Evolutionary conservation across 2,888 invertebrate genomes (phyloP).

Genomic region (Vandiemenella viatica): DNA sequence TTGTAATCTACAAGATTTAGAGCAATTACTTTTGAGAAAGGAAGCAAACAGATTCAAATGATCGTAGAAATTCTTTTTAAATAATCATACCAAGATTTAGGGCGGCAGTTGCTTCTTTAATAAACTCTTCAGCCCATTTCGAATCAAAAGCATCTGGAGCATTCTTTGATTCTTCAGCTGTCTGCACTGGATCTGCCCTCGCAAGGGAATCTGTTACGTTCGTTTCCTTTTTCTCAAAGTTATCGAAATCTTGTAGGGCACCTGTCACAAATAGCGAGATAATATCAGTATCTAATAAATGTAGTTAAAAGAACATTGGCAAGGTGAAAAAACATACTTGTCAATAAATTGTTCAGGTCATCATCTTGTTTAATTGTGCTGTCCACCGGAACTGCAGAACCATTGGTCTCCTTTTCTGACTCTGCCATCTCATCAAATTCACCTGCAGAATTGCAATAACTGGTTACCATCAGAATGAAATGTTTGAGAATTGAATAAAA

Average conservation of each 20-base stretch:
- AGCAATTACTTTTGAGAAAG: too few species aligned
- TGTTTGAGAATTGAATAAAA: too few species aligned
- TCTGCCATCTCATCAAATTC: neutral
- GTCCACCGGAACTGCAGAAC: neutral
- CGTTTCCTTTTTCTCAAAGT: constrained; percentile 17
- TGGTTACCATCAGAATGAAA: too few species aligned
- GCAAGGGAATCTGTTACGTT: constrained; percentile 19
- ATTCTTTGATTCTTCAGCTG: neutral
- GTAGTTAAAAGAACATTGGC: too few species aligned
- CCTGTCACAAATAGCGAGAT: too few species aligned
- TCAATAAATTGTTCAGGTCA: constrained; percentile 57
- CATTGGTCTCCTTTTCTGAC: neutral
- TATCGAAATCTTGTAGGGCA: constrained; percentile 45
- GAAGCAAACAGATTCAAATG: too few species aligned
- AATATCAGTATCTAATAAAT: too few species aligned
- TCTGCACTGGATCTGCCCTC: constrained; percentile 24
- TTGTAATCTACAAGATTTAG: too few species aligned
- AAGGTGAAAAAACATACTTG: constrained; percentile 42
- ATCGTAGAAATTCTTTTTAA: too few species aligned
- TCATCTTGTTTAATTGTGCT: constrained; percentile 44
- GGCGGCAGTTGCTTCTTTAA: constrained; percentile 51
- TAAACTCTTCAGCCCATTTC: constrained; percentile 56
- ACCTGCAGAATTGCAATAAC: neutral
- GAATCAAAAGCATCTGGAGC: too few species aligned
- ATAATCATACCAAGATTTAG: too few species aligned